Evolutionary conservation across 1,140 invertebrate genomes (phyloP), one percentile per base, ranked within the genome.

Genomic region (Panagrolaimus sp.): DNA sequence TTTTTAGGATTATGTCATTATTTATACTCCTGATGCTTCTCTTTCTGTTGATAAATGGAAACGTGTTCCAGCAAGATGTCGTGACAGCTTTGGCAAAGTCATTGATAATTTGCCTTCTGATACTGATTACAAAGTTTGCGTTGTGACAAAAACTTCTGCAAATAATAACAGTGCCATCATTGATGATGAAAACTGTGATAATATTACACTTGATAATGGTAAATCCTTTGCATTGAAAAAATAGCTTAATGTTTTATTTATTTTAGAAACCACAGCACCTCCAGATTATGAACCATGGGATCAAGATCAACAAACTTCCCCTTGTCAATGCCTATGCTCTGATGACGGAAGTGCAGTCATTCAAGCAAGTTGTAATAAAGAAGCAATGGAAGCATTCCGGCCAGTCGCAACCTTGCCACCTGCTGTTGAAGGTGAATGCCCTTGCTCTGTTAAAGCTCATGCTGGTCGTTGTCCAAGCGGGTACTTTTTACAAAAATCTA

Each of bases 1-100:
- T 58, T 68, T 75, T 26, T 44, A 78, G 74, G 74, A 80, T 63
- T 80, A 80, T 67, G 72, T 74, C 5, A 72, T 80, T 24, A 55
- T 79, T n/a, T 81, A 79, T 68, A 72, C 78, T 12, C 73, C 79
- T 15, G 78, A 79, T 48, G 65, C 67, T 12, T 64, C 71, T 1
- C 65, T 81, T 44, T 38, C 78, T 15, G 65, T 69, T 17, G 64
- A 75, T 38, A 75, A 76, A 45, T 82, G 73, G 78, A 52, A 70
- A 28, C 72, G 65, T 28, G 67, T 72, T 43, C 47, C 63, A 26
- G 78, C 73, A 7, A 70, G 66, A 4, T 79, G 78, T 55, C 71
- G 75, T 28, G 78, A 79, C 46, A 78, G 74, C 45, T 78, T 77
- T 65, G 78, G 78, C 47, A 70, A 62, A 32, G 63, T 67, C 24